Percentiles rank a stretch among this genome's conserved stretches.
These are phyloP conservation scores for Toxotes lorentzi DNA, from an alignment of 2,797 vertebrate genomes.

Conservation along the genomic window DNA sequence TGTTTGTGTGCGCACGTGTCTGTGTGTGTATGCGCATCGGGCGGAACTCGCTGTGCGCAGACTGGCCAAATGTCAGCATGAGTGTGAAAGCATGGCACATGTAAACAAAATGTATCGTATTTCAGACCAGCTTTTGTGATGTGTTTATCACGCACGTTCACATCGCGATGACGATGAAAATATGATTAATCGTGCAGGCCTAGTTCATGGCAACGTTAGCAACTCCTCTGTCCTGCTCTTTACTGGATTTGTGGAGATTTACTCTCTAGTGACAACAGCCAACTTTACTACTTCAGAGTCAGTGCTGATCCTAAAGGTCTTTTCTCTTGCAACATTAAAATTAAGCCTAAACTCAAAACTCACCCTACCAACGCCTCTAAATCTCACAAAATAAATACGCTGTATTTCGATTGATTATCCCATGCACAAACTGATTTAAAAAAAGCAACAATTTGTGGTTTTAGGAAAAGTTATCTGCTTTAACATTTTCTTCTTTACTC, in stretches of 20 bases:
- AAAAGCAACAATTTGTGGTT: background rate
- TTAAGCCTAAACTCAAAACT: background rate
- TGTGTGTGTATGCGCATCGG: no score
- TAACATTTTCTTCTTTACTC: background rate
- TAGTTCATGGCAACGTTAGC: background rate
- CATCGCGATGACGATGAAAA: no score
- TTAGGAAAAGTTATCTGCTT: background rate
- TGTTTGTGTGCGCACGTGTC: no score
- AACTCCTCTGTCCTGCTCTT: background rate
- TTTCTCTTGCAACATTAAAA: background rate
- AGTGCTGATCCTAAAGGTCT: background rate
- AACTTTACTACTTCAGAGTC: background rate
- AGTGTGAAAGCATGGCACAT: no score
- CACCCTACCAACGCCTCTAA: background rate
- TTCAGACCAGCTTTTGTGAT: no score
- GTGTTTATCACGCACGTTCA: no score
- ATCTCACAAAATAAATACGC: background rate
- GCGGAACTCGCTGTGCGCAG: no score
- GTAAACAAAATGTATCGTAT: no score
- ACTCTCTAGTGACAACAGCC: background rate
- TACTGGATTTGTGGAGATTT: background rate
- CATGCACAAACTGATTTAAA: no score
- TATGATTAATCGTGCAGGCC: no score
- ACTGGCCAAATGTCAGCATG: no score
- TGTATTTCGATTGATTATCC: no score